Conservation (phyloP, 2,888 invertebrate genomes). For the Coleophora flavipennella region DNA sequence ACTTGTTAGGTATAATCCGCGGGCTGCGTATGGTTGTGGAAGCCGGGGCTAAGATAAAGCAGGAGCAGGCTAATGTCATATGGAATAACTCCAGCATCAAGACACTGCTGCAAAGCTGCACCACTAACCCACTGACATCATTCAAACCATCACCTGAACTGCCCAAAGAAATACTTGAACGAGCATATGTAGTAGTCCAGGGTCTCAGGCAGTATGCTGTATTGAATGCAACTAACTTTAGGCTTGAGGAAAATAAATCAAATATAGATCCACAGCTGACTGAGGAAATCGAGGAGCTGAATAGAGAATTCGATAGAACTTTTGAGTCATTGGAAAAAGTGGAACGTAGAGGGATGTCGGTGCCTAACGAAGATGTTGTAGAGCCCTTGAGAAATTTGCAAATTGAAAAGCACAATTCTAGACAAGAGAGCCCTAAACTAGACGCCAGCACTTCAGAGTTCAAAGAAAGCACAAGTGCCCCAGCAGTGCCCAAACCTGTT, state of each 20-base stretch:
- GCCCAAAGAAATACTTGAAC: constrained; percentile 66
- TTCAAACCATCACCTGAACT: constrained; percentile 35
- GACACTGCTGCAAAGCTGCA: constrained; percentile 42
- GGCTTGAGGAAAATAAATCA: constrained; percentile 22
- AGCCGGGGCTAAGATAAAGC: constrained; percentile 77
- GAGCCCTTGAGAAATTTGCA: constrained; percentile 15
- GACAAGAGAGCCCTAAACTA: too few relatives aligned
- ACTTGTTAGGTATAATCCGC: constrained; percentile 77
- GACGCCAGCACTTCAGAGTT: too few relatives aligned
- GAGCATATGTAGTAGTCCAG: constrained; percentile 78
- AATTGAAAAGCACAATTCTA: not conserved
- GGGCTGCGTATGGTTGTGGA: constrained; percentile 79
- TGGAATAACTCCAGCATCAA: constrained; percentile 82
- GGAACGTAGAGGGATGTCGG: constrained; percentile 20
- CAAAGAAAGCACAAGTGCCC: not conserved
- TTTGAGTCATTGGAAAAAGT: constrained; percentile 47
- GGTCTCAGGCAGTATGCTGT: constrained; percentile 77
- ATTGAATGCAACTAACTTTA: constrained; percentile 44
- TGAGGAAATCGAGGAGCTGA: constrained; percentile 57
- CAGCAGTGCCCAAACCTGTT: constrained; percentile 37
- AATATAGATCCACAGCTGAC: constrained; percentile 43
- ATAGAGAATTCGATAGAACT: constrained; percentile 55
- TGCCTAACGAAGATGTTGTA: constrained; percentile 18
- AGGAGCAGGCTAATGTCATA: constrained; percentile 70
- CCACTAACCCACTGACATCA: constrained; percentile 41